Conservation (phyloP, 1,140 invertebrate species). For the Brachionus calyciflorus region DNA sequence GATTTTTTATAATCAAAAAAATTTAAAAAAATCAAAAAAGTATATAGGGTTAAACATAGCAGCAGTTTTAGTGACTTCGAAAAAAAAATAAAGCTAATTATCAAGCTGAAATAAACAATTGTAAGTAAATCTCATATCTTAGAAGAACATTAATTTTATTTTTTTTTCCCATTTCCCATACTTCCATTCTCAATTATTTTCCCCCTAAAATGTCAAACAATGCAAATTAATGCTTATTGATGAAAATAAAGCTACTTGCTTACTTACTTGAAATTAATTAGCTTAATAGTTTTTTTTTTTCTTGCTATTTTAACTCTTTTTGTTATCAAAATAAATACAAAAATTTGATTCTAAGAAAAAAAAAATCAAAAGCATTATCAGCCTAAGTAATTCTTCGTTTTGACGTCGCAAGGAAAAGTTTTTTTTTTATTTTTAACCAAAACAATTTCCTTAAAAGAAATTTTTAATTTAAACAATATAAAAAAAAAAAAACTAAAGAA, state of each 20-base stretch:
- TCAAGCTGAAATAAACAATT: too few relatives aligned
- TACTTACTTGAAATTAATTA: slow-evolving; percentile 21
- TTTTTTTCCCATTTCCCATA: too few relatives aligned
- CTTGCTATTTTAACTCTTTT: background rate
- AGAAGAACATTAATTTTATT: background rate
- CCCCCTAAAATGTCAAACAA: slow-evolving; percentile 2
- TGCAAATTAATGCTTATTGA: background rate
- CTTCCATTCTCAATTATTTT: slow-evolving; percentile 1
- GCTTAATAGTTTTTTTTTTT: slow-evolving; percentile 11
- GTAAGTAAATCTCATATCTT: too few relatives aligned
- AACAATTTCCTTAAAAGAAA: background rate
- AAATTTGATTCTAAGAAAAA: background rate
- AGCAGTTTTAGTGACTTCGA: too few relatives aligned
- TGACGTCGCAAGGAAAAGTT: background rate
- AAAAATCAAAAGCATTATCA: too few relatives aligned
- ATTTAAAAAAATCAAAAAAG: too few relatives aligned
- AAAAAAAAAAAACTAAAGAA: too few relatives aligned
- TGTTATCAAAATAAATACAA: background rate
- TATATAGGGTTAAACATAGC: too few relatives aligned
- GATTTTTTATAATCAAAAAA: too few relatives aligned
- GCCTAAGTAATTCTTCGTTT: too few relatives aligned
- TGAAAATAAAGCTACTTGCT: background rate
- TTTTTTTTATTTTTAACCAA: background rate
- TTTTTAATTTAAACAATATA: slow-evolving; percentile 12
- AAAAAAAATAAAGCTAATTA: too few relatives aligned